Evolutionary conservation across 2,888 invertebrate genomes (phyloP), one percentile per base, ranked within the genome.

Genomic region (Nesidiocoris tenuis): DNA sequence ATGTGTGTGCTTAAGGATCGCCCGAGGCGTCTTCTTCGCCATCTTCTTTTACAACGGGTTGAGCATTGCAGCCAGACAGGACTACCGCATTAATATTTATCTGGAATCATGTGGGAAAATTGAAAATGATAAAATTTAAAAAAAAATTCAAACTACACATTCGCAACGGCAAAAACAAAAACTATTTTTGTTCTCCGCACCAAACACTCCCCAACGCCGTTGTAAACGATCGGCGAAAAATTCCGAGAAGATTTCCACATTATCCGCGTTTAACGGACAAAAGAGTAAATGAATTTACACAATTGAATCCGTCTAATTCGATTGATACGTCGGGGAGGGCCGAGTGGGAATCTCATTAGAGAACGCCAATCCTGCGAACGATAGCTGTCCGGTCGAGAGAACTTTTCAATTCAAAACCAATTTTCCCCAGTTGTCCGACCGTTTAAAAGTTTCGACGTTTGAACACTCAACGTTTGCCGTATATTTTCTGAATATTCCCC

Each of bases 1-100:
- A 71, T 24, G 57, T 59, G 59, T 23, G 59, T 71, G 59, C 57
- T 71, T 66, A 39, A 66, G 66, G 21, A 66, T 66, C 25, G 63
- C 63, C 63, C 16, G 5, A 39, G 39, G 39, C 39, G 12, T 7
- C 39, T 3, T 39, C 39, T 39, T 39, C 39, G 12, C 39, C 3
- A 39, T 39, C 39, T 39, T n/a, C n/a, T n/a, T n/a, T n/a, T n/a
- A n/a, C 39, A 12, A 39, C 39, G 39, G 12, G 5, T 39, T 39
- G 39, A 39, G 39, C 39, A 12, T 39, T 39, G 39, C 39, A 39
- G 39, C 39, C 39, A 39, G 39, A 39, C 39, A 39, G 3, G 39
- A 39, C 39, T 39, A 39, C 39, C 39, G 39, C 39, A 39, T 39
- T 7, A 39, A 39, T 39, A 39, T 39, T 7, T 39, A n/a, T n/a